A percentile compares a stretch with the other conserved stretches of the same genome.
These are phyloP conservation scores for Nibea albiflora DNA, from an alignment of 2,113 vertebrate species.

Conservation along the genomic window DNA sequence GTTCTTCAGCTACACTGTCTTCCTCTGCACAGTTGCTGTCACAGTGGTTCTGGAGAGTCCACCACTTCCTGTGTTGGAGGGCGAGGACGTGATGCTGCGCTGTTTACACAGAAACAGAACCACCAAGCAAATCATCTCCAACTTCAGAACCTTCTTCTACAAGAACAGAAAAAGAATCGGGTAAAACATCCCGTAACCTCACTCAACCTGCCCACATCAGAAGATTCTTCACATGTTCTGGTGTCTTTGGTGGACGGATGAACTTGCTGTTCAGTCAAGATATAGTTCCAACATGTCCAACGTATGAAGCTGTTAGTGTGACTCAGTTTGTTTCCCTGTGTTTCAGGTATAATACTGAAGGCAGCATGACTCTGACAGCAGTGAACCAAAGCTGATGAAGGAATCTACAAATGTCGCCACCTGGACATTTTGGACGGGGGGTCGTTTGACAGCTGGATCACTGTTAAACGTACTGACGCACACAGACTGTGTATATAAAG, in stretches of 20 bases:
- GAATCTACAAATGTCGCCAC: not conserved
- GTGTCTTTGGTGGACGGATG: no score
- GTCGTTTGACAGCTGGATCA: not conserved
- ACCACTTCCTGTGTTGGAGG: not conserved
- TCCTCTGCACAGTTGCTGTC: not conserved
- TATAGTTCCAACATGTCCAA: no score
- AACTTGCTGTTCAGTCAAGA: no score
- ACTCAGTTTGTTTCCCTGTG: not conserved
- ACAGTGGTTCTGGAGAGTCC: not conserved
- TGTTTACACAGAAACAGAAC: not conserved
- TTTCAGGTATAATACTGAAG: not conserved
- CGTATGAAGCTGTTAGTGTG: no score
- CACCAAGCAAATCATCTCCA: not conserved
- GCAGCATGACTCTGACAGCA: not conserved
- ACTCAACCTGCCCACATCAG: no score
- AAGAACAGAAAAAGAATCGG: not conserved
- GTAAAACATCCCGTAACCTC: not conserved
- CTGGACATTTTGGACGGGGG: no score
- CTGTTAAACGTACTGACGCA: not conserved
- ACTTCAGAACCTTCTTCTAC: not conserved
- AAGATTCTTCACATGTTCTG: no score
- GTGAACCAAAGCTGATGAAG: slow-evolving; percentile 15
- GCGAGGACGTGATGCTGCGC: not conserved
- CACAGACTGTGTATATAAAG: no score
- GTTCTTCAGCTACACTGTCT: not conserved